Evolutionary conservation across 2,888 invertebrate species (phyloP), one percentile per base, ranked within the genome.

Genomic region (Ariolimax columbianus): DNA sequence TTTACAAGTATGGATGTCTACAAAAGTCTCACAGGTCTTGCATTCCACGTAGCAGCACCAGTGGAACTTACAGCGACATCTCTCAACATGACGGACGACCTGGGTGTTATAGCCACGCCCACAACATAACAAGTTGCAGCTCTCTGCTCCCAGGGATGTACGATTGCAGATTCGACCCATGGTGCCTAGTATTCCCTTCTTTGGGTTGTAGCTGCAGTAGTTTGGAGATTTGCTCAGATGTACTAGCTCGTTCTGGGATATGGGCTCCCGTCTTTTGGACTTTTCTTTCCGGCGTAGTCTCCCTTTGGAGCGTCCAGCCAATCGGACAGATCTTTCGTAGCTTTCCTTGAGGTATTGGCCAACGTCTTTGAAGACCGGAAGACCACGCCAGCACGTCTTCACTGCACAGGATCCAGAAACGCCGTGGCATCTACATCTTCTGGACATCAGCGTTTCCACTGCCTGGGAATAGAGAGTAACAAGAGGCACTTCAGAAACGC

Each of bases 31-130:
- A 88, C 97, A 97, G 66, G 96, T 96, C 94, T 97, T 97, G 95
- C 97, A 97, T 95, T 96, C 96, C 86, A 97, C 97, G 94, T 96
- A 96, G 95, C 97, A 97, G 94, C 97, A 97, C 95, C 97, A 97
- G 94, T 97, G 96, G 95, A 97, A 97, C 93, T 96, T 96, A 95
- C 97, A 97, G 92, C 96, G 96, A 94, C 97, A 97, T 17, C 94
- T 88, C 87, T 97, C 96, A 80, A 96, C 95, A 86, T 96, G 95
- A 91, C 96, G 95, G 88, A 96, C 95, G 86, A 96, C 96, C 89
- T 96, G 95, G 86, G 95, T 93, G 91, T 94, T 93, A 90, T 94
- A 95, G 40, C 95, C 95, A 26, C 95, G 88, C 38, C 95, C 95
- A 89, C 95, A 95, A 89, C 95, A 95, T 86, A 95, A 90, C 47